A percentile compares a stretch with the other conserved stretches of the same genome.
phyloP scores from a whole-genome alignment of 2,113 vertebrate species.

The Tragelaphus scriptus region DNA sequence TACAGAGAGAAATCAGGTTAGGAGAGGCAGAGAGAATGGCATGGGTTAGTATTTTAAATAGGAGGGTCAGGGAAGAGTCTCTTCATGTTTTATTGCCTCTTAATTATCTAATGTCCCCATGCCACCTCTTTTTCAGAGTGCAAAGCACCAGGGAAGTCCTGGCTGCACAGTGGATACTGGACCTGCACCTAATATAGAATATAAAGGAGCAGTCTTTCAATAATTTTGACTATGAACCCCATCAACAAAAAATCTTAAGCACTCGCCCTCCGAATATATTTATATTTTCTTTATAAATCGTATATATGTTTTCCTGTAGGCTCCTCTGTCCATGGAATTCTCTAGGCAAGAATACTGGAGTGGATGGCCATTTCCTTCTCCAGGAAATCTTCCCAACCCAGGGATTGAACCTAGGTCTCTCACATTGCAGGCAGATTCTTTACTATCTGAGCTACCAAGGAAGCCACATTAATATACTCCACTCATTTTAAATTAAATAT shows the following conservation, averaged over 20 bases:
- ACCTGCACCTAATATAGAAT: not conserved
- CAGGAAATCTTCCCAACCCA: not conserved
- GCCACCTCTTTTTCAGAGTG: not conserved
- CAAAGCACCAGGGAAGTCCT: not conserved
- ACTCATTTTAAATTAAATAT: not conserved
- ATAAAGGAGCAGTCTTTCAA: not conserved
- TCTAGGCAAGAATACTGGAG: not conserved
- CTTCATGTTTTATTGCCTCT: not conserved
- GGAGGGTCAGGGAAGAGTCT: not conserved
- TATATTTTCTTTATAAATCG: not conserved
- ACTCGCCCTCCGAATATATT: not conserved
- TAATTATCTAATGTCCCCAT: not conserved
- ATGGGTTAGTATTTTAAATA: not conserved
- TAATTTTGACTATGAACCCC: not conserved
- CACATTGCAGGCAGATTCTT: not conserved
- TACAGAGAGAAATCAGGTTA: not conserved
- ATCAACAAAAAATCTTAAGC: not conserved
- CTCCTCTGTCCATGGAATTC: not conserved
- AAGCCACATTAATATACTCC: not conserved
- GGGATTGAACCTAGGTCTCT: not conserved
- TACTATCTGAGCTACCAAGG: not conserved
- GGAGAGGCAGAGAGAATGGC: not conserved
- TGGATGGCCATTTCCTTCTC: not conserved
- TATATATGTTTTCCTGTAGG: not conserved
- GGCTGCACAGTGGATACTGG: not conserved